phyloP scores from a whole-genome alignment of 2,113 vertebrate genomes.

The Stomatorhinus ivindoensis region DNA sequence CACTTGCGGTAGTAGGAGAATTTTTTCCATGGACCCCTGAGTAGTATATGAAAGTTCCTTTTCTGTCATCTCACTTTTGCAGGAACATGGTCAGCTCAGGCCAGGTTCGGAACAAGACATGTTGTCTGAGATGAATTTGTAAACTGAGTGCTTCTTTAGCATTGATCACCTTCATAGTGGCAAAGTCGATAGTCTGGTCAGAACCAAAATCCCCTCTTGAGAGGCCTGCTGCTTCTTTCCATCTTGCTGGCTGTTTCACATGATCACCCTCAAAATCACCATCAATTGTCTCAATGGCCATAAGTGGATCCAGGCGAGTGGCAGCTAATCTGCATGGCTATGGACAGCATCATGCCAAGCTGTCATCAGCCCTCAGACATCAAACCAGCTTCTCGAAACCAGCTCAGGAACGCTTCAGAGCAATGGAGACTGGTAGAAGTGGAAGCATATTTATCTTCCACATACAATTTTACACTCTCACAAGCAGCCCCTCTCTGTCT shows the following conservation, averaged over 20 bases:
- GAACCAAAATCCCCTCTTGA: not conserved
- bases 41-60: not conserved
- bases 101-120: not conserved
- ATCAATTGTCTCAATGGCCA: slow-evolving; percentile 41
- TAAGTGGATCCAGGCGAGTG: slow-evolving; percentile 54
- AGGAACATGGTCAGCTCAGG: not conserved
- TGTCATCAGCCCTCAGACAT: slow-evolving; percentile 52
- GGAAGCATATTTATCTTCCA: not conserved
- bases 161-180: not conserved
- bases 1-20: not conserved
- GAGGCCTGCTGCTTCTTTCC: not conserved
- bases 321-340: slow-evolving; percentile 26
- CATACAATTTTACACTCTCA: not conserved
- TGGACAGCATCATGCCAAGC: slow-evolving; percentile 30
- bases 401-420: slow-evolving; percentile 17
- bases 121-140: not conserved
- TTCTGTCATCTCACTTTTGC: not conserved
- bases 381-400: slow-evolving; percentile 34
- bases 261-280: slow-evolving; percentile 41
- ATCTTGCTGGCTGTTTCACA: slow-evolving; percentile 33
- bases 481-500: not conserved
- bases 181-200: not conserved
- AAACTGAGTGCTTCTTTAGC: not conserved
- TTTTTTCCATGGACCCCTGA: not conserved
- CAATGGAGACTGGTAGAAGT: not conserved